Evolutionary conservation across 64 coral and sea anemone species (phyloP), one percentile per base, ranked within the genome.

Genomic region (Platygyra sinensis): DNA sequence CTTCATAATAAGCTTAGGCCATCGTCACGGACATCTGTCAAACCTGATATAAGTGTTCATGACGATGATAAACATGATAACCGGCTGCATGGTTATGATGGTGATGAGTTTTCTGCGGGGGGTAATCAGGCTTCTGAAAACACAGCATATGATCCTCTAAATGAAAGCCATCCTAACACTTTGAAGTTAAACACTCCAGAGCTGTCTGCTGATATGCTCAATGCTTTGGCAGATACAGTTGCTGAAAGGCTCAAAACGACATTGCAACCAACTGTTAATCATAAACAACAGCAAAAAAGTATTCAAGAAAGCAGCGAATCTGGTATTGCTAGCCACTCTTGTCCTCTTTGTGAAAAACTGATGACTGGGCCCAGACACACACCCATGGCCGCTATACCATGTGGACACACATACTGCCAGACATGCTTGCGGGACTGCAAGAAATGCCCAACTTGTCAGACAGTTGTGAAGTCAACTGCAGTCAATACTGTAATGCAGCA

Each of bases 361-460:
- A 93, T 98, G 94, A 78, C 78, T 8, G 88, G 93, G 14, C 76
- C 91, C 6, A 87, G 84, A 89, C 89, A 94, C 74, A 93, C 91
- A 39, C 96, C 96, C 36, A 90, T 93, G 62, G 96, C 94, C n/a
- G 86, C 89, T 33, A 93, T 98, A 50, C 96, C 96, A 30, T 98
- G 96, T 88, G 96, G 96, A 87, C 96, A 98, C 55, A 98, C 96
- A 46, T 95, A 86, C 46, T 98, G 96, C 88, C 88, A 98, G 80
- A 63, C 73, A 32, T 98, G 96, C 71, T 74, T 95, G 42, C 55
- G 82, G 57, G 96, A 95, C 27, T 91, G 77, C 72, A 92, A 90
- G 9, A 98, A 98, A 60, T 98, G 96, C 61, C 94, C 94, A 46
- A 82, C 83, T 11, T 98, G 96, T 93, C 84, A 93, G 25, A 75